Conservation (phyloP, 2,113 vertebrate genomes). For the Perca schrenkii region DNA sequence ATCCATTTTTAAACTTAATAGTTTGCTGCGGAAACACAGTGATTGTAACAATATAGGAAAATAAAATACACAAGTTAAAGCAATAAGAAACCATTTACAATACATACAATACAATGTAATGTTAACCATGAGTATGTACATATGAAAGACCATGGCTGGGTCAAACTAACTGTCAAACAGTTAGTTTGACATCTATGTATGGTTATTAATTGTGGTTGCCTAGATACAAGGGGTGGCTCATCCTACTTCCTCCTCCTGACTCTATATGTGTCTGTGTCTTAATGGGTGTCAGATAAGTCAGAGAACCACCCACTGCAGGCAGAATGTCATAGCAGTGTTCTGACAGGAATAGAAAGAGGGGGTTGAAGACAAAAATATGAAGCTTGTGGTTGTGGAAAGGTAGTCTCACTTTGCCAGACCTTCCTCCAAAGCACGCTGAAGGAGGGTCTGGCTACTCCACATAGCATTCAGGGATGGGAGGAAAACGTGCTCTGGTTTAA, state of each 20-base stretch:
- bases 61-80: background rate
- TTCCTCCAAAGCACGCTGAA: too few relatives aligned
- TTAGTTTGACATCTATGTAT: conserved; percentile 17
- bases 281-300: conserved; percentile 31
- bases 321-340: background rate
- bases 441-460: too few relatives aligned
- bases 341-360: conserved; percentile 37
- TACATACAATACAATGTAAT: background rate
- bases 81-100: background rate
- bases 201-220: conserved; percentile 47
- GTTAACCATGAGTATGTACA: background rate
- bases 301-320: conserved; percentile 25
- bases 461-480: too few relatives aligned
- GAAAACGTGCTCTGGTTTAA: too few relatives aligned
- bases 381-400: conserved; percentile 14
- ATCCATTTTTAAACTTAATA: background rate
- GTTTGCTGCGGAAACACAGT: background rate
- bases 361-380: conserved; percentile 16
- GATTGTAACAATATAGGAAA: background rate
- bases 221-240: conserved; percentile 29
- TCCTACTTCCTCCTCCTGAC: background rate
- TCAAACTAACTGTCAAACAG: conserved; percentile 4
- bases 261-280: conserved; percentile 1
- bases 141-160: conserved; percentile 23
- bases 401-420: background rate